Conservation (phyloP, 2,888 invertebrate genomes). For the Sipha maydis region DNA sequence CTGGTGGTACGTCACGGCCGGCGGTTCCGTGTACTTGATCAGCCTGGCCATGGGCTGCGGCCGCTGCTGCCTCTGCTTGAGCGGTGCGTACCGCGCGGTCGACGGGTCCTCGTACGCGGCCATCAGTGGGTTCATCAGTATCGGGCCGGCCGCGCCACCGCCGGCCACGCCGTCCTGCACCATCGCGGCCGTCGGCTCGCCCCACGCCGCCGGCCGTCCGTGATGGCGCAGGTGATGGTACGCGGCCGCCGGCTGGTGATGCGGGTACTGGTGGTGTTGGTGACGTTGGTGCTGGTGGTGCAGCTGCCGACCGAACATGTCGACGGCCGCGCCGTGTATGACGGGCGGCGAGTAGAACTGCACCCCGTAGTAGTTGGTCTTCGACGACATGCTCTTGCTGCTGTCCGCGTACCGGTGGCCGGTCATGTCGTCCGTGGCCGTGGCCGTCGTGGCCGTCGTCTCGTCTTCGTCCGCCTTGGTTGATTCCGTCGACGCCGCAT, state of each 20-base stretch:
- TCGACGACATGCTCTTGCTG: conserved; percentile 38
- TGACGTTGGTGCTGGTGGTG: conserved; percentile 9
- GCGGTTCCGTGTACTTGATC: conserved; percentile 39
- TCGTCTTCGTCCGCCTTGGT: not conserved
- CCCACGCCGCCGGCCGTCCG: not conserved
- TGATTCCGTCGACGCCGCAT: not conserved
- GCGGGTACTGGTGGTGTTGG: not conserved
- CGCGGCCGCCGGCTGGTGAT: not conserved
- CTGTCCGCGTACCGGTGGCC: conserved; percentile 43
- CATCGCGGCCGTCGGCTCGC: not conserved
- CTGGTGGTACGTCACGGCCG: not conserved
- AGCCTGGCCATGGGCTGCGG: conserved; percentile 12
- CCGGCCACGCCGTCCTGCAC: not conserved
- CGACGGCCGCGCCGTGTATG: not conserved
- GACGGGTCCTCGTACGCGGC: conserved; percentile 31
- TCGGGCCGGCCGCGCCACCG: not conserved
- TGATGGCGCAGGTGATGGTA: not conserved
- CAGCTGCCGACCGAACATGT: not conserved
- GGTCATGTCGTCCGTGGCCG: not conserved
- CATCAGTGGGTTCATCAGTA: conserved; percentile 39
- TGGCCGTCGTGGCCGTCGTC: not conserved
- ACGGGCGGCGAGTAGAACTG: conserved; percentile 46
- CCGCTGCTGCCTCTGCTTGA: not conserved
- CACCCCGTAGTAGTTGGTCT: conserved; percentile 26
- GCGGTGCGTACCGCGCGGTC: conserved; percentile 15